These are phyloP conservation scores for Lepus europaeus DNA, from an alignment of 2,113 vertebrate genomes.

Conservation along the genomic window DNA sequence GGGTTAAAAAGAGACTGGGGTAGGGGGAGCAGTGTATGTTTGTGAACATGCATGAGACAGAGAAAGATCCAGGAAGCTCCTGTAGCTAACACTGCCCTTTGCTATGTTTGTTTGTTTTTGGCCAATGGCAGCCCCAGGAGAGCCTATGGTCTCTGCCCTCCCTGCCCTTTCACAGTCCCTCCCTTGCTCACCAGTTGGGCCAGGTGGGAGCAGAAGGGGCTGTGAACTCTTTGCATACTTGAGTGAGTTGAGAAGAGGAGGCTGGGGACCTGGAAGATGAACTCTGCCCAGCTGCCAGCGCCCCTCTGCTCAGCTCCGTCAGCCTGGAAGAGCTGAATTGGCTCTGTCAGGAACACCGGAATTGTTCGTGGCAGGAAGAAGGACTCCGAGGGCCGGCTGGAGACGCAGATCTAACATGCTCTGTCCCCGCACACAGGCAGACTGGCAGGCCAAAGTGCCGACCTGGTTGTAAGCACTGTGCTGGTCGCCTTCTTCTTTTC, in stretches of 20 bases:
- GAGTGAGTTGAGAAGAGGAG: neutral
- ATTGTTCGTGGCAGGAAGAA: neutral
- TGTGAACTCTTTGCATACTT: too few species aligned
- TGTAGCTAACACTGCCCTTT: neutral
- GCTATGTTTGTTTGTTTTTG: neutral
- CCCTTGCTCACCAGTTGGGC: neutral
- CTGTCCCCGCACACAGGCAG: neutral
- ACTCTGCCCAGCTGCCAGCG: accelerated
- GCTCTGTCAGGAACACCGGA: neutral
- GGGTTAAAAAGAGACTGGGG: neutral
- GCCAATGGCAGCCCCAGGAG: neutral
- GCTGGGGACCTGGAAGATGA: neutral
- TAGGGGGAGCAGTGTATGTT: too few species aligned
- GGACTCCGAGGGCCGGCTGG: neutral
- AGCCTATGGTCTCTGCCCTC: neutral
- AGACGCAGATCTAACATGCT: neutral
- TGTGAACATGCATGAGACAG: too few species aligned
- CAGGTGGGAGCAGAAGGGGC: neutral
- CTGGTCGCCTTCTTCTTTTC: too few species aligned
- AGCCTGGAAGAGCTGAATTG: neutral
- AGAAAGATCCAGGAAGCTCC: neutral
- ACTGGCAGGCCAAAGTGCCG: neutral
- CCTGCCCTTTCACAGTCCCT: accelerated
- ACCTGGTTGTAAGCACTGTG: neutral
- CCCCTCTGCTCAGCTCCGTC: neutral